Base-by-base conservation (phyloP, 2,113 vertebrate genomes). In the Grus americana region DNA sequence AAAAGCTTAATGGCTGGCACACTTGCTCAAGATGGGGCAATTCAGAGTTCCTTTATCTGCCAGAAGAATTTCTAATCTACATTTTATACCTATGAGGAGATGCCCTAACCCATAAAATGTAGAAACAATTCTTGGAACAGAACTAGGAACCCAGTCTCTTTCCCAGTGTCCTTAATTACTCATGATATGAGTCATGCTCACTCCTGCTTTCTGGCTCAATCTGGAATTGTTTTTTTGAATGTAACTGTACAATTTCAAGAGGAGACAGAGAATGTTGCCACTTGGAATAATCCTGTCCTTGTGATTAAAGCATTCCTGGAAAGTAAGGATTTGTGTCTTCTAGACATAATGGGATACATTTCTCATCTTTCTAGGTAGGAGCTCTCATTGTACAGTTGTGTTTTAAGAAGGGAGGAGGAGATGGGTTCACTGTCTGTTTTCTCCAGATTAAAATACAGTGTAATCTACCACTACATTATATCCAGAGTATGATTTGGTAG, bases 31-130 rank as follows among this genome's bases (percentile, higher is more conserved):
- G 82, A 91, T 78, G 47, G 42, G 38, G 54, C 42, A 83, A 61
- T 80, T 91, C 38, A 71, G 55, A 79, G 23, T 59, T 90, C 27
- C 66, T 87, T 94, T 79, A 29, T 93, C 57, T 91, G 66, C 80
- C 89, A 89, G 54, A 85, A 95, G 46, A 81, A 55, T 85, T 95
- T 90, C 70, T 82, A 61, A 71, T 90, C 74, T 89, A 46, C 93
- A 82, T 97, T 91, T 95, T 90, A 85, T 94, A 85, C 70, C 78
- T 91, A 54, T 96, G 94, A 96, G 84, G 36, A 94, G 81, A 95
- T 88, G 61, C 87, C 57, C 52, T 89, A 81, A 81, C 27, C 40
- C 14, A 1, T 95, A 94, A 96, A 95, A 72, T 82, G 49, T 65
- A 92, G 91, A 72, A 95, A 91, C 52, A 84, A 27, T 92, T 95